Base-by-base conservation (phyloP, 2,888 invertebrate genomes). In the Bugulina stolonifera region DNA sequence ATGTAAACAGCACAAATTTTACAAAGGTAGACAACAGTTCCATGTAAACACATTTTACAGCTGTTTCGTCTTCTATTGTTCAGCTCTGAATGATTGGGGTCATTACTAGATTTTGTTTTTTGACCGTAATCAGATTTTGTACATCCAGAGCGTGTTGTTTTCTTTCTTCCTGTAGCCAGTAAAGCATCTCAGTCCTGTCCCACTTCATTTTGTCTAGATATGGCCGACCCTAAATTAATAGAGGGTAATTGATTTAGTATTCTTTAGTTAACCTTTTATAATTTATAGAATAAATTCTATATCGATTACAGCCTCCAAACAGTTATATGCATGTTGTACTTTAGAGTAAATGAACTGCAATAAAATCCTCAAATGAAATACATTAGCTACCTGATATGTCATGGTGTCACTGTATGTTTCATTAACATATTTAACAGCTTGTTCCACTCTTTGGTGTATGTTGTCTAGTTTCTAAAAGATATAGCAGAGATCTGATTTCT, bases 91-190 rank as follows among this genome's bases (percentile, higher is more conserved):
- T 32, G 32, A 64, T 64, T 34, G 64, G 64, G 2, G 27, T 64
- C 64, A 64, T 64, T 5, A 64, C 32, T 32, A 64, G n/a, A 32
- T 64, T 64, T 64, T 64, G 64, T 34, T 64, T 64, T n/a, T 64
- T 64, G 5, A 64, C 64, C 22, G 64, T 32, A 32, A 64, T 64
- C 10, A 22, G 10, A 27, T 64, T 64, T 5, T 70, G 72, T 27
- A 52, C 58, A 35, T 78, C 77, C 18, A 81, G 75, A 32, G 80
- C 80, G 71, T 79, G 78, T 69, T 79, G 77, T 75, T 82, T 83
- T n/a, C 84, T 72, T 73, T 84, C 84, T 75, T 84, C 84, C 72
- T 82, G 81, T 64, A 84, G 76, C 83, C 83, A 84, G 74, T 83
- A 81, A 35, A 84, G 73, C 84, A 84, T 84, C 75, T 84, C 84